Conservation (phyloP, 2,888 invertebrate species). For the Maniola hyperantus region DNA sequence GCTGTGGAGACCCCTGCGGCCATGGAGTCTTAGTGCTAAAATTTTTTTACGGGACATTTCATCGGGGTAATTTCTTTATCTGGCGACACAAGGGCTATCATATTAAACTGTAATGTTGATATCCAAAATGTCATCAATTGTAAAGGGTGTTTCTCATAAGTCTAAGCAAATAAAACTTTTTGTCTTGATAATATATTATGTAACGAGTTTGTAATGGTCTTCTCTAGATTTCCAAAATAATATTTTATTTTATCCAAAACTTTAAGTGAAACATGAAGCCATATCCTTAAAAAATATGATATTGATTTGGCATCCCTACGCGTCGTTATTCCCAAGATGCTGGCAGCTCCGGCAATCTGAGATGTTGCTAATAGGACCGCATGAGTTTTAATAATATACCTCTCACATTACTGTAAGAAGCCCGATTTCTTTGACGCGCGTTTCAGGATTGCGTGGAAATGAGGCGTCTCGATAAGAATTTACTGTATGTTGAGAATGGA, state of each 20-base stretch:
- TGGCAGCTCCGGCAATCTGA: constrained; percentile 71
- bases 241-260: background rate
- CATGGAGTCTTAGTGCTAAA: too few species aligned
- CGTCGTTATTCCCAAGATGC: constrained; percentile 68
- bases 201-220: background rate
- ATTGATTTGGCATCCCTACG: constrained; percentile 10
- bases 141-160: too few species aligned
- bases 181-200: background rate
- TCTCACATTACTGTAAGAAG: constrained; percentile 57
- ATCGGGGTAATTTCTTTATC: too few species aligned
- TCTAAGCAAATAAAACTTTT: background rate
- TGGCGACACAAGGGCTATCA: too few species aligned
- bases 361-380: constrained; percentile 77
- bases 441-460: constrained; percentile 72
- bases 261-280: constrained; percentile 1
- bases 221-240: background rate
- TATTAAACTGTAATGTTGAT: too few species aligned
- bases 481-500: constrained; percentile 28
- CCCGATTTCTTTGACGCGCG: constrained; percentile 49
- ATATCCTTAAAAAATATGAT: constrained; percentile 3
- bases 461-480: constrained; percentile 64
- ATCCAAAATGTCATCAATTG: too few species aligned
- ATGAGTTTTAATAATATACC: constrained; percentile 68
- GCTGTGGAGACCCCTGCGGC: too few species aligned
- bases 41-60: too few species aligned